Percentiles rank a stretch among this genome's conserved stretches.
Evolutionary conservation across 2,888 invertebrate genomes (phyloP).

Genomic region (Zele albiditarsus): DNA sequence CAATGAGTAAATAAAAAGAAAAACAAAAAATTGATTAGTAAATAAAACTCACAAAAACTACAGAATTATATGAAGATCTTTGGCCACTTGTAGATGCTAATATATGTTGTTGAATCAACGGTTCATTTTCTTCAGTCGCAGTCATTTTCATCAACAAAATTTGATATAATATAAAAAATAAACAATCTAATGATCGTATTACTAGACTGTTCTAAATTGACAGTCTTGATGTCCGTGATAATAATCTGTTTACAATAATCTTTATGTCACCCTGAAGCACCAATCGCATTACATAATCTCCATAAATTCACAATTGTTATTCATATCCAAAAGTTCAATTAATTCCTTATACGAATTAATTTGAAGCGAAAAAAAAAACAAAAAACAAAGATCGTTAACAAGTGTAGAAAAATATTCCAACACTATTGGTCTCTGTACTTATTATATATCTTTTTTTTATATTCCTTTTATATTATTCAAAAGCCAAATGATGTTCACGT

Average conservation of each 20-base stretch:
- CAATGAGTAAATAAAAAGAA: neutral
- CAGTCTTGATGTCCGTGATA: neutral
- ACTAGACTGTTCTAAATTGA: too few relatives aligned
- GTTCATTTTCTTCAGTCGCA: conserved; percentile 62
- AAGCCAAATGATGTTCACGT: too few relatives aligned
- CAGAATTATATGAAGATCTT: conserved; percentile 57
- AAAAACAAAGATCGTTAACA: neutral
- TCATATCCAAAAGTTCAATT: neutral
- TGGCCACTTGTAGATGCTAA: conserved; percentile 46
- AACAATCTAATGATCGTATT: neutral
- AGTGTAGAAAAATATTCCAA: neutral
- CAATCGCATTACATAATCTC: neutral
- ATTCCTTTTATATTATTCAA: too few relatives aligned
- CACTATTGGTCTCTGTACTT: neutral
- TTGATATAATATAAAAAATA: neutral
- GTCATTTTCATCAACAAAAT: conserved; percentile 53
- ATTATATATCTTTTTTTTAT: neutral
- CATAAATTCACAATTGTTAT: neutral
- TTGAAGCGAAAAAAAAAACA: neutral
- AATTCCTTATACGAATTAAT: neutral
- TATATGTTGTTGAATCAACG: conserved; percentile 55
- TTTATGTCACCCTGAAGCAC: neutral
- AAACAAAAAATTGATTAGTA: neutral
- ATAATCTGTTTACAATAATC: neutral
- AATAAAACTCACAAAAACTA: conserved; percentile 57